phyloP scores from a whole-genome alignment of 2,888 invertebrate genomes.

The Cheilosia urbana region DNA sequence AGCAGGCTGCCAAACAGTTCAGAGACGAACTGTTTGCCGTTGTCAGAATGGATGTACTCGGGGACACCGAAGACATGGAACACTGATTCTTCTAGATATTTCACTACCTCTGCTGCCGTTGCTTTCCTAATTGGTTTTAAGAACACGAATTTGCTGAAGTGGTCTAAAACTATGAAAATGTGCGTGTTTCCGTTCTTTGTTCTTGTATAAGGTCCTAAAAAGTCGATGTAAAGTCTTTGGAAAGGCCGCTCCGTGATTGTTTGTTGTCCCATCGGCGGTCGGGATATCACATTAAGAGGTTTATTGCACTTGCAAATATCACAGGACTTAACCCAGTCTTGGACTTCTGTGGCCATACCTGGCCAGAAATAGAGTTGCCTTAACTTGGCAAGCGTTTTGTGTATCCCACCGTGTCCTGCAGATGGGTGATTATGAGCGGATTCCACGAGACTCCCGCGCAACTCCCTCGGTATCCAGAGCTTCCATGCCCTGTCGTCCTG shows the following conservation, averaged over 20 bases:
- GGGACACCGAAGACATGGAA: background rate
- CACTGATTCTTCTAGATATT: background rate
- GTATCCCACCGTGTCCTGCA: conserved; percentile 25
- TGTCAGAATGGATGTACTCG: background rate
- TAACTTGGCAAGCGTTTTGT: conserved; percentile 24
- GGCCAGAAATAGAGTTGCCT: conserved; percentile 65
- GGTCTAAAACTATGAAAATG: conserved; percentile 41
- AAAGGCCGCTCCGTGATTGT: conserved; percentile 31
- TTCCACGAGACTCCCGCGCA: too few relatives aligned
- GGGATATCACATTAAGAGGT: background rate
- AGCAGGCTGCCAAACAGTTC: background rate
- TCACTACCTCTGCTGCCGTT: conserved; percentile 5
- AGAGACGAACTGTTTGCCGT: background rate
- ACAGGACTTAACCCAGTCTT: too few relatives aligned
- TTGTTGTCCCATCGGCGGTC: conserved; percentile 33
- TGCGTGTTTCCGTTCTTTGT: conserved; percentile 36
- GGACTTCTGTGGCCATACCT: background rate
- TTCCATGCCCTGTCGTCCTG: too few relatives aligned
- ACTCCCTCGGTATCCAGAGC: too few relatives aligned
- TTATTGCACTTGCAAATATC: too few relatives aligned
- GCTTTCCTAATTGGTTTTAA: conserved; percentile 32
- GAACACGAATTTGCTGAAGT: conserved; percentile 53
- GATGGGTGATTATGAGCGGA: background rate
- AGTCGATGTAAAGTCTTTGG: conserved; percentile 42
- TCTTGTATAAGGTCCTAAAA: conserved; percentile 57